Evolutionary conservation across 2,113 vertebrate species (phyloP), one percentile per base, ranked within the genome.

Genomic region (Corapipo altera): DNA sequence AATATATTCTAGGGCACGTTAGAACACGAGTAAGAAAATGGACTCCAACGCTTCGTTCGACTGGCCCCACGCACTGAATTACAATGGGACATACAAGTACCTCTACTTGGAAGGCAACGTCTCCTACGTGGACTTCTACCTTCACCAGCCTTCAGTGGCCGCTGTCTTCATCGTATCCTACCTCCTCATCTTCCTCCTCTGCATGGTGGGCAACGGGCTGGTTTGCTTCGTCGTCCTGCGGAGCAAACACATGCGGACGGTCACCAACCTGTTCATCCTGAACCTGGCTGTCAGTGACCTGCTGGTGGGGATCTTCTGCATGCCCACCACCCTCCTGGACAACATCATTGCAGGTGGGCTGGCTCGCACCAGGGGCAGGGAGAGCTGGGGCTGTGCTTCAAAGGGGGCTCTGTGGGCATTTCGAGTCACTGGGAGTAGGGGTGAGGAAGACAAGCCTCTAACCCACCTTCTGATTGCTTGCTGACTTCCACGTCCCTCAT

Each of bases 291-390:
- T 99, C 90, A 99, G 99, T 2, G 99, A 99, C 95, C 96, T 99
- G 37, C 98, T 99, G 48, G 98, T 99, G 83, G 99, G 99, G n/a
- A 98, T 99, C 94, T 99, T 99, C 98, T 99, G 99, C 87, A 99
- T 99, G 99, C 99, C 99, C 62, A 99, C 98, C n/a, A 99, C 99
- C 0, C 98, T 99, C 27, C 97, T 99, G 72, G 99, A 99, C 96
- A 99, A 98, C 97, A 99, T 99, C 37, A 99, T 99, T 74, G 99
- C 99, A 98, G 99, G 99, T 99, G 96, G 92, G 98, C 85, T 35
- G 72, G 54, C 21, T 39, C 0, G 0, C 41, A 21, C 0, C 4
- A 7, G n/a, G 41, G 66, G 28, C 2, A 1, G 74, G 55, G 48
- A 19, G 33, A 19, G 46, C 22, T 0, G 0, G 26, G 20, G 22